Conservation (phyloP, 1,140 invertebrate species). For the Metaphire vulgaris region DNA sequence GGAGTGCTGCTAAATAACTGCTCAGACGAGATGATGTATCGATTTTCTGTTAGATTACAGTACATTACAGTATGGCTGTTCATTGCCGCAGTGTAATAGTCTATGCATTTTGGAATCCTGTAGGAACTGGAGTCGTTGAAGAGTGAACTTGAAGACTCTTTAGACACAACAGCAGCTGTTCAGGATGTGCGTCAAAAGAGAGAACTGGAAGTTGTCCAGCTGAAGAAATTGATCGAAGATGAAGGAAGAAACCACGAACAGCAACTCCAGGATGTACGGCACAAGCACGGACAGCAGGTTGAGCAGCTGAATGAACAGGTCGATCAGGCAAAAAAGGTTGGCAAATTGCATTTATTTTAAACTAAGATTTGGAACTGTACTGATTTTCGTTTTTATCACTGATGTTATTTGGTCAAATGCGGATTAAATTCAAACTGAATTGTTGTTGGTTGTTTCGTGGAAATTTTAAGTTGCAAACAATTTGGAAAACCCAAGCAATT, state of each 20-base stretch:
- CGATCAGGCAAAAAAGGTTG: conserved; percentile 74
- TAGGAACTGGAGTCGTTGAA: conserved; percentile 90
- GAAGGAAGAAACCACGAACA: conserved; percentile 75
- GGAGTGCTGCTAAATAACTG: too few species aligned
- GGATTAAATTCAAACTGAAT: too few species aligned
- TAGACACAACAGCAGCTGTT: conserved; percentile 87
- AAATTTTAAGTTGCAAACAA: too few species aligned
- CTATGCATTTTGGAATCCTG: neutral
- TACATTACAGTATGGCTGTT: too few species aligned
- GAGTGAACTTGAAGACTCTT: conserved; percentile 87
- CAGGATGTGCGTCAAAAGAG: conserved; percentile 85
- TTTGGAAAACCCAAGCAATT: too few species aligned
- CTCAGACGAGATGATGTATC: too few species aligned
- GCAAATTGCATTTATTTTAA: neutral
- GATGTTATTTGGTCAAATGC: too few species aligned
- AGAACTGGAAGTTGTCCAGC: conserved; percentile 83
- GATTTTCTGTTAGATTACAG: too few species aligned
- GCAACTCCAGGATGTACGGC: conserved; percentile 73
- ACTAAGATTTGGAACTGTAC: too few species aligned
- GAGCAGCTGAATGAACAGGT: conserved; percentile 81
- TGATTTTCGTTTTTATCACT: too few species aligned
- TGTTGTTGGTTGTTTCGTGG: too few species aligned
- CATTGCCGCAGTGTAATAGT: too few species aligned
- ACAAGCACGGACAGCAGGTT: conserved; percentile 76
- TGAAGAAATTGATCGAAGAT: conserved; percentile 86